These are phyloP conservation scores for Corythornis cristatus DNA, from an alignment of 2,113 vertebrate genomes.

Conservation along the genomic window DNA sequence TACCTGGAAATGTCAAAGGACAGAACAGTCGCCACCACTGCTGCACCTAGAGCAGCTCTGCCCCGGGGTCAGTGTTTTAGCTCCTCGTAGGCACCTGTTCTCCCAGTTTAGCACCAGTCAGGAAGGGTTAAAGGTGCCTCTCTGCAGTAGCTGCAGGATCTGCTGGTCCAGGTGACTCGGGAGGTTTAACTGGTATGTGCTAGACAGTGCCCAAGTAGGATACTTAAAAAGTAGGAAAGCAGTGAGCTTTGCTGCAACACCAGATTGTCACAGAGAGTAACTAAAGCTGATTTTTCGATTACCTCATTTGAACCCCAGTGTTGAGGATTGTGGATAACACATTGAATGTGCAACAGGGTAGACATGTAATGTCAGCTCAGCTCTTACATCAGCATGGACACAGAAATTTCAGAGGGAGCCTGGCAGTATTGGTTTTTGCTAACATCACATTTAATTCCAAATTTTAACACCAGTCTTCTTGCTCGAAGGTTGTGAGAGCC, in stretches of 20 bases:
- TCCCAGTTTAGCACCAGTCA: background rate
- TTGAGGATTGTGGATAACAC: background rate
- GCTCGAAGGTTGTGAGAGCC: background rate
- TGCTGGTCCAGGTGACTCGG: background rate
- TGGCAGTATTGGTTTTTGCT: background rate
- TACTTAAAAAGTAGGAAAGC: background rate
- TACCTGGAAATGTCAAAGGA: background rate
- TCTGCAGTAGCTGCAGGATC: background rate
- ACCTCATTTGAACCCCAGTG: background rate
- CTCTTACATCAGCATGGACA: background rate
- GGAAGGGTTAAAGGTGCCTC: background rate
- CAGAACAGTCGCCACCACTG: rapidly evolving
- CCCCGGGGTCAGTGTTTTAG: background rate
- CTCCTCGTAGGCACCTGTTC: background rate
- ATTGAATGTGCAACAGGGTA: background rate
- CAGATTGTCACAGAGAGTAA: background rate
- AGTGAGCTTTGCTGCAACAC: background rate
- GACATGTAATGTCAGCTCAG: background rate
- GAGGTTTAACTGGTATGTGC: background rate
- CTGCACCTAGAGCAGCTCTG: background rate
- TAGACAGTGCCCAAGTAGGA: background rate
- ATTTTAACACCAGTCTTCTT: background rate
- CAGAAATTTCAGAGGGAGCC: background rate
- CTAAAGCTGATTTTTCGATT: background rate
- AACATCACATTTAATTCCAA: background rate